phyloP scores from a whole-genome alignment of 1,140 invertebrate species.

The Capitella teleta region DNA sequence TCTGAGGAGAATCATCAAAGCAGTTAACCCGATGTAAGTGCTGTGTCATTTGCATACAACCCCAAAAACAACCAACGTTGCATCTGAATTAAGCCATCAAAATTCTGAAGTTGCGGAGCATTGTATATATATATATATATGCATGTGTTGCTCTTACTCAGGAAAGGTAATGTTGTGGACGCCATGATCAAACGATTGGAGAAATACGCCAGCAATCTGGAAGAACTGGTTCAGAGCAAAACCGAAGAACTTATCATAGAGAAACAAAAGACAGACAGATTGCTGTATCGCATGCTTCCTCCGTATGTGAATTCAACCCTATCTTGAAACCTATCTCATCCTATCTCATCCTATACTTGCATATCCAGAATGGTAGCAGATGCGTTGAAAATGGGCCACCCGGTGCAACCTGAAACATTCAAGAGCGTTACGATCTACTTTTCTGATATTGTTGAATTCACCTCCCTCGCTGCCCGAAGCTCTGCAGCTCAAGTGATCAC shows the following conservation, averaged over 20 bases:
- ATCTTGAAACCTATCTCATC: too few relatives aligned
- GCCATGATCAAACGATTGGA: slow-evolving; percentile 39
- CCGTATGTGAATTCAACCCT: too few relatives aligned
- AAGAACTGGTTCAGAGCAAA: slow-evolving; percentile 26
- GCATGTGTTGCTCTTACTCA: too few relatives aligned
- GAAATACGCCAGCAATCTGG: slow-evolving; percentile 32
- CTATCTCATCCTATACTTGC: too few relatives aligned
- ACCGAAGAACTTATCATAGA: slow-evolving; percentile 22
- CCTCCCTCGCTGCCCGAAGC: slow-evolving; percentile 63
- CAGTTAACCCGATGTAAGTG: too few relatives aligned
- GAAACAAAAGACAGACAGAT: slow-evolving; percentile 24
- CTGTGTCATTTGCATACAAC: too few relatives aligned
- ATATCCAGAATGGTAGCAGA: slow-evolving; percentile 83
- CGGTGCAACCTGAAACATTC: slow-evolving; percentile 74
- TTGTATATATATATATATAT: too few relatives aligned
- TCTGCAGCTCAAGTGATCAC: slow-evolving; percentile 30
- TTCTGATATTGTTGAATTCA: slow-evolving; percentile 85
- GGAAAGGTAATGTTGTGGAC: slow-evolving; percentile 25
- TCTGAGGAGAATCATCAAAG: too few relatives aligned
- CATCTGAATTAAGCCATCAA: too few relatives aligned
- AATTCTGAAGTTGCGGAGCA: too few relatives aligned
- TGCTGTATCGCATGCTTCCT: slow-evolving; percentile 33
- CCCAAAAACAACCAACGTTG: too few relatives aligned
- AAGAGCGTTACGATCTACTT: slow-evolving; percentile 79
- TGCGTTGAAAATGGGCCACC: slow-evolving; percentile 68